Percentiles rank a stretch among this genome's conserved stretches.
Evolutionary conservation across 2,797 vertebrate genomes (phyloP).

Genomic region (Hoplostethus atlanticus): DNA sequence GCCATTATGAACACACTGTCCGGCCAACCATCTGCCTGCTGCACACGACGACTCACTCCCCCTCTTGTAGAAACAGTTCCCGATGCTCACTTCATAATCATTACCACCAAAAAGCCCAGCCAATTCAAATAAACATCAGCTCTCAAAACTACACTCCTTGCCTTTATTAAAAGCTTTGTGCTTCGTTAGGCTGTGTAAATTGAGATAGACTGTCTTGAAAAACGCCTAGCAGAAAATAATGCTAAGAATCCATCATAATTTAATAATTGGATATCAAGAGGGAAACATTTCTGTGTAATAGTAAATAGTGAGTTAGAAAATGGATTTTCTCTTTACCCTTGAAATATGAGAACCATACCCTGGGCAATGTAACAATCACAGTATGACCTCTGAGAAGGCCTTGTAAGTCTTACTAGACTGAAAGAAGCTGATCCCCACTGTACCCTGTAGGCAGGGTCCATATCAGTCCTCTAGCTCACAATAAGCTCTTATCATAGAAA

Average conservation of each 20-base stretch:
- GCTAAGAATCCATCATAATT: conserved; percentile 77
- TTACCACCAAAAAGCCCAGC: conserved; percentile 73
- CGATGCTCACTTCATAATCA: conserved; percentile 79
- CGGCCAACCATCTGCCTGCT: conserved; percentile 80
- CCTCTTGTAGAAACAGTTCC: conserved; percentile 57
- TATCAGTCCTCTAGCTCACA: conserved; percentile 69
- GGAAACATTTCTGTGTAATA: conserved; percentile 49
- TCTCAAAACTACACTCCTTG: conserved; percentile 61
- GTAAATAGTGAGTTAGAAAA: conserved; percentile 68
- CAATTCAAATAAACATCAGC: conserved; percentile 78
- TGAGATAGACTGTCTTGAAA: conserved; percentile 73
- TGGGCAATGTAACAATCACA: conserved; percentile 74
- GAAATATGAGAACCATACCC: conserved; percentile 71
- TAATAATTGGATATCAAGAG: conserved; percentile 69
- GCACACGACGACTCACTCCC: conserved; percentile 46
- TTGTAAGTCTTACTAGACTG: conserved; percentile 66
- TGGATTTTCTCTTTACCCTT: conserved; percentile 74
- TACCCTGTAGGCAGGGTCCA: conserved; percentile 65
- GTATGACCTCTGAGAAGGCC: conserved; percentile 74
- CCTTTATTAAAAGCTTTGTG: conserved; percentile 72
- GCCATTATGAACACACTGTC: conserved; percentile 78
- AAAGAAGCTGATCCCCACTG: conserved; percentile 69
- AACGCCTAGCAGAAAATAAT: conserved; percentile 73
- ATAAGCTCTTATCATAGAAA: conserved; percentile 73
- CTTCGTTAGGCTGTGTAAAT: conserved; percentile 76